Conservation (phyloP, 2,888 invertebrate species). For the Agrochola lychnidis region DNA sequence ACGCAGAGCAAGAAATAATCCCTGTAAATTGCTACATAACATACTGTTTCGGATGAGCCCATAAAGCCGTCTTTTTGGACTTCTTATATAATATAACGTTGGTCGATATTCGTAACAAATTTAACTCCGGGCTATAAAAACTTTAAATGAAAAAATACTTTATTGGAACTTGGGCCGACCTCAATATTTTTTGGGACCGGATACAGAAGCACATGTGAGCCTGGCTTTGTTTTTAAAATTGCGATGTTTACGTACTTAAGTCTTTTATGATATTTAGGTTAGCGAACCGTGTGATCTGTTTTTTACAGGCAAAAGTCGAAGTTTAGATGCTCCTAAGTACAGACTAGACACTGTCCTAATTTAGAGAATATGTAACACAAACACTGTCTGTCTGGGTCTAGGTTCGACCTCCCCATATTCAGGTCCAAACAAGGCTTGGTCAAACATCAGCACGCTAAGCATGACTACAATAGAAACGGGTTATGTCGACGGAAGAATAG, state of each 20-base stretch:
- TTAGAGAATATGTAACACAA: too few species aligned
- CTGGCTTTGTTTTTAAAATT: conserved; percentile 23
- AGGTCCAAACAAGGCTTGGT: neutral
- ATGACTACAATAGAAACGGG: too few species aligned
- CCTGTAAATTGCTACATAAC: neutral
- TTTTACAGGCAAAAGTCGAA: neutral
- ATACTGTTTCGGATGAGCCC: neutral
- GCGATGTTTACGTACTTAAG: conserved; percentile 1
- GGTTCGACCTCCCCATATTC: neutral
- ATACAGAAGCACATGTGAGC: conserved; percentile 10
- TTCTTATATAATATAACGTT: neutral
- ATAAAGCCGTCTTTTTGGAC: neutral
- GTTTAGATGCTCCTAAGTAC: neutral
- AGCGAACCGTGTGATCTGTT: neutral
- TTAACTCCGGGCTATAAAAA: conserved; percentile 20
- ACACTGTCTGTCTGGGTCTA: too few species aligned
- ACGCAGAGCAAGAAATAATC: neutral
- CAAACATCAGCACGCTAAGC: neutral
- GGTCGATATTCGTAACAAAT: neutral
- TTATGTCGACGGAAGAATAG: too few species aligned
- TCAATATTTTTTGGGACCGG: conserved; percentile 13
- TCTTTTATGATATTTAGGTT: neutral
- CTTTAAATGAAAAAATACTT: conserved; percentile 24
- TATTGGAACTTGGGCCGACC: conserved; percentile 10
- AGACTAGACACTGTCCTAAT: too few species aligned